Evolutionary conservation across 2,797 vertebrate species (phyloP).

Genomic region (Protosalanx chinensis): DNA sequence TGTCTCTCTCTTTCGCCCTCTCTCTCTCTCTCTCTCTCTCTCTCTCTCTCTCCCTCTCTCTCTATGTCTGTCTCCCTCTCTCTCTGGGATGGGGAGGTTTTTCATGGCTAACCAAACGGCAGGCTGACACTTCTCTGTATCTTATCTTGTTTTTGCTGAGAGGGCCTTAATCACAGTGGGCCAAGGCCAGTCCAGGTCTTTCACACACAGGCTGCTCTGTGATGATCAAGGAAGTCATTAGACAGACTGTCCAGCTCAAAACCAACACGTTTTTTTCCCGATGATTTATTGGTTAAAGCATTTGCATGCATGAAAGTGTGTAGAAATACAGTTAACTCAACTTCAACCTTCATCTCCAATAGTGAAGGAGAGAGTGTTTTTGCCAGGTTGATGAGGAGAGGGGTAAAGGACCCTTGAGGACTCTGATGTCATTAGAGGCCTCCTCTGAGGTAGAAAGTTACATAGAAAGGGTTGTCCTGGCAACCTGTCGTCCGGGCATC

Average conservation of each 20-base stretch:
- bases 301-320: not conserved
- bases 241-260: too few species aligned
- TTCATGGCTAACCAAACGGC: not conserved
- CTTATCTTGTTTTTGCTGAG: constrained; percentile 6
- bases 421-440: not conserved
- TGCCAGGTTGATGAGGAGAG: not conserved
- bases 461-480: constrained; percentile 3
- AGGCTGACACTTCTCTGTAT: not conserved
- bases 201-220: not conserved
- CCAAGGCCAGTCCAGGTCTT: not conserved
- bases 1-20: not conserved
- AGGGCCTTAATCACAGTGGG: not conserved
- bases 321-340: not conserved
- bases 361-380: not conserved
- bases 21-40: not conserved
- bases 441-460: constrained; percentile 17
- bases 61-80: not conserved
- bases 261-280: too few species aligned
- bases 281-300: too few species aligned
- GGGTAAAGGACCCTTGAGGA: not conserved
- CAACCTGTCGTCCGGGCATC: constrained; percentile 12
- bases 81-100: not conserved
- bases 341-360: not conserved
- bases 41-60: not conserved
- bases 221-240: not conserved